A percentile compares a stretch with the other conserved stretches of the same genome.
Conservation (phyloP, 1,140 invertebrate species). For the Drosophila obscura region DNA sequence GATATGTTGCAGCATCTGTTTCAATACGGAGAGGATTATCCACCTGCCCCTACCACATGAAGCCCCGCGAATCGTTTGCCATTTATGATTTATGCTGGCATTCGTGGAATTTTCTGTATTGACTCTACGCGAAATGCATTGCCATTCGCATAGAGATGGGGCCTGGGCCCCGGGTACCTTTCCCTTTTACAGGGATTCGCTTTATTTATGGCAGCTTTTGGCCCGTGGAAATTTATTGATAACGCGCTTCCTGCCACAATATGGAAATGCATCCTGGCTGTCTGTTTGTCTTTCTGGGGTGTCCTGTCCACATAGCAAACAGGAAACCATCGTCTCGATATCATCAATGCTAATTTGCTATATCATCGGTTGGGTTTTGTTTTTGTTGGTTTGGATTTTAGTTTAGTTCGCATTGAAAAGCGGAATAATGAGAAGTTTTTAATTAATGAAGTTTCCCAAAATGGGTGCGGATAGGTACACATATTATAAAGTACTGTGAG, state of each 20-base stretch:
- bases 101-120: slow-evolving; percentile 48
- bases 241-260: slow-evolving; percentile 24
- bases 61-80: slow-evolving; percentile 9
- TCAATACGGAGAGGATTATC: slow-evolving; percentile 44
- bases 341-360: slow-evolving; percentile 26
- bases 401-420: neutral
- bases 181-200: neutral
- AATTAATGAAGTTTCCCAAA: slow-evolving; percentile 19
- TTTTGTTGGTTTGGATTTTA: neutral
- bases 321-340: slow-evolving; percentile 8
- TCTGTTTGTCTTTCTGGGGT: slow-evolving; percentile 6
- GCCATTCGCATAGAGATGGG: slow-evolving; percentile 3
- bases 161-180: neutral
- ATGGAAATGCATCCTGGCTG: slow-evolving; percentile 30
- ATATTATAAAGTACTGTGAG: neutral
- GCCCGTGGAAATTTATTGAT: slow-evolving; percentile 43
- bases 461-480: neutral
- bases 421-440: slow-evolving; percentile 5
- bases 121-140: slow-evolving; percentile 47
- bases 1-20: slow-evolving; percentile 43
- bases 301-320: slow-evolving; percentile 21
- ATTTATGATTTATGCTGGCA: slow-evolving; percentile 57
- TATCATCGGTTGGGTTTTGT: slow-evolving; percentile 1
- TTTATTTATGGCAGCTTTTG: slow-evolving; percentile 43
- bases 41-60: neutral